A percentile compares a stretch with the other conserved stretches of the same genome.
phyloP scores from a whole-genome alignment of 1,140 invertebrate species.

The Drosophila rhopaloa region DNA sequence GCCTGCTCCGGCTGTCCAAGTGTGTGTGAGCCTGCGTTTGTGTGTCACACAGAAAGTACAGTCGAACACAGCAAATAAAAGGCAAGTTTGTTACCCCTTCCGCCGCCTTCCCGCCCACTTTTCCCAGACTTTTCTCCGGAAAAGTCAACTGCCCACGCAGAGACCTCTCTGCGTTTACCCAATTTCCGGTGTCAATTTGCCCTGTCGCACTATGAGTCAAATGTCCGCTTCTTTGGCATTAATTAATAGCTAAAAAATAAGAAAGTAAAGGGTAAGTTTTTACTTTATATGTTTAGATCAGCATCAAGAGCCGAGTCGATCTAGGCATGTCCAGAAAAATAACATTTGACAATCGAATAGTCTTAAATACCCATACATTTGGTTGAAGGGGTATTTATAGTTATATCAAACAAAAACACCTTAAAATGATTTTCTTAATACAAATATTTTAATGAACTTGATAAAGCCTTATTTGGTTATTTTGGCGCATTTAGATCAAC shows the following conservation, averaged over 20 bases:
- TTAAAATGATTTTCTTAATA: no score
- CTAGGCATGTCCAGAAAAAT: no score
- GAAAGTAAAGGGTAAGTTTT: no score
- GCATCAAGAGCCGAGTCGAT: no score
- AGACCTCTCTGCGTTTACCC: slow-evolving; percentile 23
- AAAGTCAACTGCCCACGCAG: slow-evolving; percentile 12
- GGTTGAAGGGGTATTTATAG: no score
- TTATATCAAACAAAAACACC: no score
- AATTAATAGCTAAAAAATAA: neutral
- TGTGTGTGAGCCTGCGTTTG: slow-evolving; percentile 6
- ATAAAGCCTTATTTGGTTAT: no score
- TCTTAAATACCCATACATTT: no score
- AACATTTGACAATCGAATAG: no score
- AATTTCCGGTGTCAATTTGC: slow-evolving; percentile 47
- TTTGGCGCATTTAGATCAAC: no score
- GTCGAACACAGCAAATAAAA: slow-evolving; percentile 57
- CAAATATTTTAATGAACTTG: no score
- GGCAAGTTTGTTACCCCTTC: slow-evolving; percentile 48
- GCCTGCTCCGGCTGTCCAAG: slow-evolving; percentile 25
- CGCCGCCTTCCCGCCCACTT: neutral
- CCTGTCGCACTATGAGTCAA: slow-evolving; percentile 16
- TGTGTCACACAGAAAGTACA: slow-evolving; percentile 62
- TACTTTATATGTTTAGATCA: no score
- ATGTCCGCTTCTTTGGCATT: slow-evolving; percentile 24
- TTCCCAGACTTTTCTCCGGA: neutral